Evolutionary conservation across 2,888 invertebrate genomes (phyloP).

Genomic region (Apamea anceps): DNA sequence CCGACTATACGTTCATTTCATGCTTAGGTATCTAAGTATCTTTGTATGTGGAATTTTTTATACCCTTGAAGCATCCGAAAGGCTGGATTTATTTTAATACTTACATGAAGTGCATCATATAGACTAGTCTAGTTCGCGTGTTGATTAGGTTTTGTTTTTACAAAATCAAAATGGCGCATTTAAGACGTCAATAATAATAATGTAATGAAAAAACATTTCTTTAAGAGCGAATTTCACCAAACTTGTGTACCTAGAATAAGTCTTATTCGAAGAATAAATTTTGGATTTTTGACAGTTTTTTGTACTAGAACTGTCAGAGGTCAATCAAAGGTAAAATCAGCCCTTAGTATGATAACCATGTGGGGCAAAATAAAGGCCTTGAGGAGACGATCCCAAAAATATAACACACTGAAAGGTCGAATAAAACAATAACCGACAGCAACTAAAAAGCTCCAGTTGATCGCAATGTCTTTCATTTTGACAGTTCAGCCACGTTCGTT

Average conservation of each 20-base stretch:
- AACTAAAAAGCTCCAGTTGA: background rate
- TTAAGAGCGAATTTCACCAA: background rate
- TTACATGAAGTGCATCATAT: background rate
- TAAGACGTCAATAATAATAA: background rate
- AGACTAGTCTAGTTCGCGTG: background rate
- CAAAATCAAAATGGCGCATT: background rate
- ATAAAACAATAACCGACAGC: background rate
- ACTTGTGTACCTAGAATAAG: background rate
- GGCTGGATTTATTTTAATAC: background rate
- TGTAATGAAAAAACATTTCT: too few relatives aligned
- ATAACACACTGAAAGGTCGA: background rate
- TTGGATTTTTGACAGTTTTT: background rate
- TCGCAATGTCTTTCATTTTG: background rate
- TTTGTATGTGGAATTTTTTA: background rate
- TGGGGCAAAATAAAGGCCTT: background rate
- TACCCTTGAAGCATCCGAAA: background rate
- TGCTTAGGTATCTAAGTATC: background rate
- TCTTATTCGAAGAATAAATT: background rate
- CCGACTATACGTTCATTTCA: background rate
- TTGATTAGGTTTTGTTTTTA: background rate
- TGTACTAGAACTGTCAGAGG: too few relatives aligned
- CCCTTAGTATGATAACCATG: background rate
- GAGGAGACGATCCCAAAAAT: background rate
- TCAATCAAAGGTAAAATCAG: background rate
- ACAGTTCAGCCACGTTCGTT: background rate